These are phyloP conservation scores for Pelodytes ibericus DNA, from an alignment of 2,797 vertebrate species.

Conservation along the genomic window DNA sequence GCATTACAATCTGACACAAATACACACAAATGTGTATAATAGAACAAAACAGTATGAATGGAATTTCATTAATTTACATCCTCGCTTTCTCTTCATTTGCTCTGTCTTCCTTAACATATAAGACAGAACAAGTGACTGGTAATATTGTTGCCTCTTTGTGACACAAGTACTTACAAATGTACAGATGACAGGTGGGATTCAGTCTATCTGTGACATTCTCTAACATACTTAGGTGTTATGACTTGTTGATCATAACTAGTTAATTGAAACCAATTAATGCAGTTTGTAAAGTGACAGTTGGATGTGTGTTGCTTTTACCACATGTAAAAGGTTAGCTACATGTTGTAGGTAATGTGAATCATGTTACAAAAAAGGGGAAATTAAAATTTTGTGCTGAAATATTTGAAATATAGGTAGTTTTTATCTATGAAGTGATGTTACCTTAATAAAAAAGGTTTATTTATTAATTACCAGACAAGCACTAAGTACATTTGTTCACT, in stretches of 20 bases:
- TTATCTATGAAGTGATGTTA: too few relatives aligned
- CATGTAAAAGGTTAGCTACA: neutral
- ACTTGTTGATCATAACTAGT: neutral
- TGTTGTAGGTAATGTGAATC: neutral
- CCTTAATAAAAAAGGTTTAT: too few relatives aligned
- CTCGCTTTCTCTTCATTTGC: neutral
- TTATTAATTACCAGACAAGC: too few relatives aligned
- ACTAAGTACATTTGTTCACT: too few relatives aligned
- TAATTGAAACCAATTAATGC: neutral
- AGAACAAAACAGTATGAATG: neutral
- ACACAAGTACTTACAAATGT: neutral
- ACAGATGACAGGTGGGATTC: neutral
- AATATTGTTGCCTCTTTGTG: neutral
- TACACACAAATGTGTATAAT: neutral
- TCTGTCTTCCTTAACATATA: neutral
- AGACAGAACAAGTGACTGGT: neutral
- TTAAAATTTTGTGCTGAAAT: too few relatives aligned
- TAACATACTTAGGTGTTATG: neutral
- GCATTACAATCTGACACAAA: too few relatives aligned
- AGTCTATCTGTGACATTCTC: neutral
- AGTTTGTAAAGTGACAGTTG: neutral
- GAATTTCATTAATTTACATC: neutral
- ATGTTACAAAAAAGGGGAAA: too few relatives aligned
- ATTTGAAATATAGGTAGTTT: too few relatives aligned
- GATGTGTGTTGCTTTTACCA: neutral